These are phyloP conservation scores for Akabosia matsudoensis DNA, from an alignment of 1,140 invertebrate species.

Conservation along the genomic window DNA sequence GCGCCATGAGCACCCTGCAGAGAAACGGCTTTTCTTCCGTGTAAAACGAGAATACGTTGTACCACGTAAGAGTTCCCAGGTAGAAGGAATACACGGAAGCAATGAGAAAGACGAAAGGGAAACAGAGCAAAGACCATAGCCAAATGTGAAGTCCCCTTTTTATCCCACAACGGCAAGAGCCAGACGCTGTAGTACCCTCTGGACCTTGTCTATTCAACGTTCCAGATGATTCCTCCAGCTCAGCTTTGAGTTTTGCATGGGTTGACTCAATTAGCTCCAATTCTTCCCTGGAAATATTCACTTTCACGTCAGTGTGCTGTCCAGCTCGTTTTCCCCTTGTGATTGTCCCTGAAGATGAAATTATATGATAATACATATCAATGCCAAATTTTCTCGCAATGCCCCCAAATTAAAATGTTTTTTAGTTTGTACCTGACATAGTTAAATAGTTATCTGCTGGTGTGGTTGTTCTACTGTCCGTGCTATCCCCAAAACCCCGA, in stretches of 20 bases:
- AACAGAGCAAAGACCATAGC: conserved; percentile 62
- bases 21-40: conserved; percentile 65
- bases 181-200: conserved; percentile 50
- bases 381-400: neutral
- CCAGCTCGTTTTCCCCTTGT: conserved; percentile 69
- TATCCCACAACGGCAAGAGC: conserved; percentile 49
- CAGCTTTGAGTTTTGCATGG: conserved; percentile 4
- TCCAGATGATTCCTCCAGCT: conserved; percentile 56
- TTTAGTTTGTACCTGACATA: conserved; percentile 50
- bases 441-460: conserved; percentile 53
- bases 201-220: conserved; percentile 53
- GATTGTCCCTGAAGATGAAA: conserved; percentile 61
- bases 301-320: conserved; percentile 67
- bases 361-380: neutral
- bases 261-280: conserved; percentile 51
- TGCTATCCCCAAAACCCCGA: conserved; percentile 46
- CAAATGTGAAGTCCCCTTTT: conserved; percentile 65
- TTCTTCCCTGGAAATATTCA: conserved; percentile 66
- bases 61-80: conserved; percentile 71
- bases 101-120: conserved; percentile 63
- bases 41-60: conserved; percentile 68
- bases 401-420: neutral
- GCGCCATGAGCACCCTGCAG: conserved; percentile 61
- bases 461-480: conserved; percentile 40
- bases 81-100: conserved; percentile 69